A percentile compares a stretch with the other conserved stretches of the same genome.
phyloP scores from a whole-genome alignment of 2,797 vertebrate species.

The Gallinago nigripennis region DNA sequence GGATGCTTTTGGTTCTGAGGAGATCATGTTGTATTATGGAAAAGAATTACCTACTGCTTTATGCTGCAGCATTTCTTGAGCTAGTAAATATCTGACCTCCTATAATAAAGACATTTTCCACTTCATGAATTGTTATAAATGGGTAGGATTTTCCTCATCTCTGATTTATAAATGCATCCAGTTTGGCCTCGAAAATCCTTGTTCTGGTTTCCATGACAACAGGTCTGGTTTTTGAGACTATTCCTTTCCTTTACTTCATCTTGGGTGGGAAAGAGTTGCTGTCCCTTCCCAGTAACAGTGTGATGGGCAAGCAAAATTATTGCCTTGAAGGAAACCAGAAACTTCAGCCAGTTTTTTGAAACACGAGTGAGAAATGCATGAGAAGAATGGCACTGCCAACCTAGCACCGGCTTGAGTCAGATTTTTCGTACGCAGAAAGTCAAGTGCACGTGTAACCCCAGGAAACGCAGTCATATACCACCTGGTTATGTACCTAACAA shows the following conservation, averaged over 20 bases:
- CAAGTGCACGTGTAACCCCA: background rate
- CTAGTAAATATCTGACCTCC: background rate
- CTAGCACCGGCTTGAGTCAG: background rate
- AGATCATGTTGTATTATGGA: background rate
- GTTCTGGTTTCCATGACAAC: constrained; percentile 62
- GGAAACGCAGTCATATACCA: background rate
- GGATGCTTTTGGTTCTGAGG: background rate
- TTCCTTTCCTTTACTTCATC: constrained; percentile 18
- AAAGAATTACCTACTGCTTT: background rate
- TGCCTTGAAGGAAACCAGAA: background rate
- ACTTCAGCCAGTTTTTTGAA: background rate
- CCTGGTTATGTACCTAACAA: background rate
- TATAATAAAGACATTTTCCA: background rate
- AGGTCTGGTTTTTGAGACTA: constrained; percentile 7
- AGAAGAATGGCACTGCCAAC: background rate
- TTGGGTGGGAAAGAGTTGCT: background rate
- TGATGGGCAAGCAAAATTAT: background rate
- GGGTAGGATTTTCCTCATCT: background rate
- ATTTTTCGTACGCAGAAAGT: background rate
- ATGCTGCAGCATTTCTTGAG: background rate
- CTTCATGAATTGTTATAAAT: background rate
- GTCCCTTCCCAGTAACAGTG: background rate
- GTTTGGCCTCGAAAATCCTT: constrained; percentile 3
- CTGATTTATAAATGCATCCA: background rate
- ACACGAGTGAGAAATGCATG: background rate